Percentiles rank a stretch among this genome's conserved stretches.
Conservation (phyloP, 2,888 invertebrate genomes). For the Hyppa rectilinea region DNA sequence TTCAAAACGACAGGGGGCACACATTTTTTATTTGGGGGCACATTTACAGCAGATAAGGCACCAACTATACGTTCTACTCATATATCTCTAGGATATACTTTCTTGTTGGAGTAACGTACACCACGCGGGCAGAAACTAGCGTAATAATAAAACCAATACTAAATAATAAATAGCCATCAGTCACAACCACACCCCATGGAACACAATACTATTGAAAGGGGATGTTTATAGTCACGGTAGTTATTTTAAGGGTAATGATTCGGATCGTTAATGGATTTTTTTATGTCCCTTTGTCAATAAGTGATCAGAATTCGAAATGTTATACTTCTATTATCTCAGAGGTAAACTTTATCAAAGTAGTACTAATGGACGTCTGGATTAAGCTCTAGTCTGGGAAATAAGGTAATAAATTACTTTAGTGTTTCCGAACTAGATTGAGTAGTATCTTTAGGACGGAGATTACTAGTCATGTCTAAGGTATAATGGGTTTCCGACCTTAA, state of each 20-base stretch:
- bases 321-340: conserved; percentile 37
- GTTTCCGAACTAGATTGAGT: conserved; percentile 1
- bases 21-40: too few species aligned
- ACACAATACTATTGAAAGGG: conserved; percentile 74
- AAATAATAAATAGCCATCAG: conserved; percentile 76
- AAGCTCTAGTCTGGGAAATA: conserved; percentile 13
- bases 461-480: too few species aligned
- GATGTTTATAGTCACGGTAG: conserved; percentile 74
- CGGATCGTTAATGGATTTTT: conserved; percentile 74
- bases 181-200: conserved; percentile 73
- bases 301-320: conserved; percentile 54
- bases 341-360: conserved; percentile 40
- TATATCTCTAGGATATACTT: too few species aligned
- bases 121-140: too few species aligned
- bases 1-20: too few species aligned
- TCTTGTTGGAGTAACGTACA: too few species aligned
- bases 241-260: conserved; percentile 72
- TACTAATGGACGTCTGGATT: conserved; percentile 29
- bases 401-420: conserved; percentile 22
- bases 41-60: too few species aligned
- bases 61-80: too few species aligned
- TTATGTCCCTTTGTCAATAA: conserved; percentile 71
- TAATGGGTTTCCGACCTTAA: too few species aligned
- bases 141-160: conserved; percentile 73
- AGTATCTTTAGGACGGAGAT: conserved; percentile 26